Percentiles rank a stretch among this genome's conserved stretches.
These are phyloP conservation scores for Odontocolon sp. DNA, from an alignment of 2,888 invertebrate species.

Conservation along the genomic window DNA sequence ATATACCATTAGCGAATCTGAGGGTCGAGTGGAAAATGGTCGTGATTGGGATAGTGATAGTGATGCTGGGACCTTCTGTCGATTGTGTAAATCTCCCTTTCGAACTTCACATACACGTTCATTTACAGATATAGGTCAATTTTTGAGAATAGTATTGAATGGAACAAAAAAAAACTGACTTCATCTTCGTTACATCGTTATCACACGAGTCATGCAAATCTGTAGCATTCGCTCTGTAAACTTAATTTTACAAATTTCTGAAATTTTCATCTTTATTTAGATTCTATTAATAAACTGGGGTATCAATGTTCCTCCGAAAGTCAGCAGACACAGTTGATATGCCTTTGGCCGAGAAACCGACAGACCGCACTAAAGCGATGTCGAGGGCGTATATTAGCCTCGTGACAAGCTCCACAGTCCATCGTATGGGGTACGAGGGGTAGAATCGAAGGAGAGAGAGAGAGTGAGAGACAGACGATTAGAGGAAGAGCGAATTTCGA, in stretches of 20 bases:
- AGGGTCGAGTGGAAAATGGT: constrained; percentile 57
- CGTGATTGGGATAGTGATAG: constrained; percentile 6
- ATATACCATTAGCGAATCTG: constrained; percentile 53
- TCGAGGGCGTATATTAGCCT: constrained; percentile 11
- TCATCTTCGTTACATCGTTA: no score
- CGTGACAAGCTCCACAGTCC: constrained; percentile 41
- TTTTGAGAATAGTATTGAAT: no score
- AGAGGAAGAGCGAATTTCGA: constrained; percentile 62
- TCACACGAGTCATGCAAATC: no score
- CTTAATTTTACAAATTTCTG: no score
- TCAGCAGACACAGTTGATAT: not conserved
- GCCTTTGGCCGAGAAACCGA: constrained; percentile 7
- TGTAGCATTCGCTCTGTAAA: no score
- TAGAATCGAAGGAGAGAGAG: not conserved
- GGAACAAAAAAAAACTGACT: no score
- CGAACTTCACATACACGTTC: no score
- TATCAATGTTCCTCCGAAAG: not conserved
- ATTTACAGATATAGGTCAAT: no score
- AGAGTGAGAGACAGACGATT: constrained; percentile 51
- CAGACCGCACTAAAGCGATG: constrained; percentile 4
- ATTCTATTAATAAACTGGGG: no score
- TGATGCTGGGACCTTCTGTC: constrained; percentile 27
- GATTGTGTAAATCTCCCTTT: constrained; percentile 14
- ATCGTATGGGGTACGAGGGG: constrained; percentile 14
- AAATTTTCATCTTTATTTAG: no score